Evolutionary conservation across 2,797 vertebrate genomes (phyloP).

Genomic region (Chromis chromis): DNA sequence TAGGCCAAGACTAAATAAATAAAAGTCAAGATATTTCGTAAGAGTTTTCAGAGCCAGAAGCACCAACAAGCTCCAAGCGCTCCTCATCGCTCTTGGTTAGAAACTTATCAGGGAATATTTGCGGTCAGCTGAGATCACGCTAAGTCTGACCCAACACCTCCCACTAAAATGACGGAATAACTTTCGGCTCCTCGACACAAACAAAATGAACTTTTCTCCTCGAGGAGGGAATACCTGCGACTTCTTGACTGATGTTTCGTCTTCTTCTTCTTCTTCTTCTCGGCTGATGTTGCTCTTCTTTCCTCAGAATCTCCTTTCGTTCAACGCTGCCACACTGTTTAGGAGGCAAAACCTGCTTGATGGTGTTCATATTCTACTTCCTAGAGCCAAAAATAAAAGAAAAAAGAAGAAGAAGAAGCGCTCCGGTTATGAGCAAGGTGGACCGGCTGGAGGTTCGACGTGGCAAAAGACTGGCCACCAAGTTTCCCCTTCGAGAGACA

Average conservation of each 20-base stretch:
- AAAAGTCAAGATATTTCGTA: background rate
- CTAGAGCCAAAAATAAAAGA: constrained; percentile 7
- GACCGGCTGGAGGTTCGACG: constrained; percentile 90
- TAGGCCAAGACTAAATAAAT: constrained; percentile 24
- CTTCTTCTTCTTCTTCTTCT: constrained; percentile 25
- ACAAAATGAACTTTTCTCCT: constrained; percentile 11
- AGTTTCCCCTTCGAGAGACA: constrained; percentile 80
- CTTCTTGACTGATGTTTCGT: constrained; percentile 13
- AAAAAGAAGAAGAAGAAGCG: constrained; percentile 6
- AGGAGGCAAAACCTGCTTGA: background rate
- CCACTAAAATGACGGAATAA: constrained; percentile 11
- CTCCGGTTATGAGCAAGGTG: constrained; percentile 31
- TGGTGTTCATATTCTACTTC: background rate
- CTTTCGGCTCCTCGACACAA: constrained; percentile 24
- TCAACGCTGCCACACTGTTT: background rate
- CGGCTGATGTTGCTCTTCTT: constrained; percentile 4
- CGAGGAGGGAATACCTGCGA: constrained; percentile 54
- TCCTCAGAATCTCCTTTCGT: constrained; percentile 22
- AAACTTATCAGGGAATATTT: constrained; percentile 43
- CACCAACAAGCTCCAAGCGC: background rate
- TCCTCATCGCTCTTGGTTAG: constrained; percentile 5
- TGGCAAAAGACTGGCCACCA: constrained; percentile 91
- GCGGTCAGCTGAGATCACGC: constrained; percentile 43
- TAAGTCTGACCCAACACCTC: constrained; percentile 37
- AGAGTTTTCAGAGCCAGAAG: background rate